phyloP scores from a whole-genome alignment of 1,140 invertebrate genomes.

The Papilio polyxenes region DNA sequence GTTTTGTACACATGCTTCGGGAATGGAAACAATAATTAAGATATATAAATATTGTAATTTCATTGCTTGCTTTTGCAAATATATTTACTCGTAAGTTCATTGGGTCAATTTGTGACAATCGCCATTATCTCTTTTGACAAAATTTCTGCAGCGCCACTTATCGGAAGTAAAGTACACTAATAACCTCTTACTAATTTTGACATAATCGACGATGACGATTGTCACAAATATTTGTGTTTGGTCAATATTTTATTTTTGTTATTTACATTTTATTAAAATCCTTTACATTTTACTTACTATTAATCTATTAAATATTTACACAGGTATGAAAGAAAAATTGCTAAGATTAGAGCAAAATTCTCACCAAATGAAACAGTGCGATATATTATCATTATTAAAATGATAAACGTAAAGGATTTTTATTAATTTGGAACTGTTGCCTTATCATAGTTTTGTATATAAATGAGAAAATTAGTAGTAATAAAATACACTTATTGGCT shows the following conservation, averaged over 20 bases:
- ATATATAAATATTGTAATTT: too few species aligned
- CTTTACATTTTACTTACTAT: not conserved
- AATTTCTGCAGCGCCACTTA: too few species aligned
- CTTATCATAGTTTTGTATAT: constrained; percentile 79
- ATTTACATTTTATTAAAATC: not conserved
- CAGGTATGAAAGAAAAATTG: not conserved
- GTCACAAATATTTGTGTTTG: not conserved
- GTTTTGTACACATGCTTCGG: too few species aligned
- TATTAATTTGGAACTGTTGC: constrained; percentile 76
- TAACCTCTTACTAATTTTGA: too few species aligned
- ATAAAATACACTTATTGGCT: constrained; percentile 78
- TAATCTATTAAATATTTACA: not conserved
- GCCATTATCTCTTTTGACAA: too few species aligned
- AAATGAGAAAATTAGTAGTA: constrained; percentile 73
- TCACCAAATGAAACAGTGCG: constrained; percentile 5
- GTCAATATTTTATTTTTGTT: not conserved
- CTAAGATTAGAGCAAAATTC: constrained; percentile 21
- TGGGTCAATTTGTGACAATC: too few species aligned
- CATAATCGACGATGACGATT: too few species aligned
- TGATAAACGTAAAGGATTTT: constrained; percentile 64
- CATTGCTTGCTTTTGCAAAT: too few species aligned
- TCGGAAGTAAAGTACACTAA: too few species aligned
- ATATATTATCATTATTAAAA: constrained; percentile 44
- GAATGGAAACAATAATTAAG: too few species aligned
- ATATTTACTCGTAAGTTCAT: too few species aligned